A percentile compares a stretch with the other conserved stretches of the same genome.
These are phyloP conservation scores for Trisateles emortualis DNA, from an alignment of 2,888 invertebrate species.

Conservation along the genomic window DNA sequence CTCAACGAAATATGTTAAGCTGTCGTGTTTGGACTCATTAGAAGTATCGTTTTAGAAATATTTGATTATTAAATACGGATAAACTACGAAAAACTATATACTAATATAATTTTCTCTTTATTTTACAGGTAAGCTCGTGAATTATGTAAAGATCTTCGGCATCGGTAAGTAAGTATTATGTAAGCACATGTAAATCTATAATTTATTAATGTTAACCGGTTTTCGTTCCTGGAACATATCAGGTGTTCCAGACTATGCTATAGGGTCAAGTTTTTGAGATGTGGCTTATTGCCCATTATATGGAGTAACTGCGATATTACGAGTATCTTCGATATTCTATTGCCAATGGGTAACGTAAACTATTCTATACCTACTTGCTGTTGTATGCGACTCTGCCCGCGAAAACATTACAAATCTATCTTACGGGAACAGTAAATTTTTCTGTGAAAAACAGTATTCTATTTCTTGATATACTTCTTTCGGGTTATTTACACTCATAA, in stretches of 20 bases:
- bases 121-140: slow-evolving; percentile 64
- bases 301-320: slow-evolving; percentile 9
- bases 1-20: too few species aligned
- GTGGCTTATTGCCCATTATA: slow-evolving; percentile 22
- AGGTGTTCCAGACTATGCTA: slow-evolving; percentile 2
- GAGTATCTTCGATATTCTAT: slow-evolving; percentile 12
- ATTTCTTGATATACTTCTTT: too few species aligned
- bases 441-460: too few species aligned
- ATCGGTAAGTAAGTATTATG: slow-evolving; percentile 32
- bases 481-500: too few species aligned
- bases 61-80: too few species aligned
- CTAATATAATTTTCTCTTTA: slow-evolving; percentile 38
- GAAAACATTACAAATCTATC: too few species aligned
- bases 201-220: background rate
- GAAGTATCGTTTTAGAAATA: too few species aligned
- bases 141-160: slow-evolving; percentile 13
- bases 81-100: too few species aligned
- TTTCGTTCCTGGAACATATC: background rate
- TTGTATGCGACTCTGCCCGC: too few species aligned
- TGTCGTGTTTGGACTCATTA: too few species aligned
- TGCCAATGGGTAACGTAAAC: slow-evolving; percentile 2
- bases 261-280: slow-evolving; percentile 16
- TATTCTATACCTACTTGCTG: too few species aligned
- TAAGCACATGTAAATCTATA: background rate
- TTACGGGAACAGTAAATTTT: too few species aligned